Base-by-base conservation (phyloP, 64 coral and sea anemone genomes). In the Trachythela sp. region DNA sequence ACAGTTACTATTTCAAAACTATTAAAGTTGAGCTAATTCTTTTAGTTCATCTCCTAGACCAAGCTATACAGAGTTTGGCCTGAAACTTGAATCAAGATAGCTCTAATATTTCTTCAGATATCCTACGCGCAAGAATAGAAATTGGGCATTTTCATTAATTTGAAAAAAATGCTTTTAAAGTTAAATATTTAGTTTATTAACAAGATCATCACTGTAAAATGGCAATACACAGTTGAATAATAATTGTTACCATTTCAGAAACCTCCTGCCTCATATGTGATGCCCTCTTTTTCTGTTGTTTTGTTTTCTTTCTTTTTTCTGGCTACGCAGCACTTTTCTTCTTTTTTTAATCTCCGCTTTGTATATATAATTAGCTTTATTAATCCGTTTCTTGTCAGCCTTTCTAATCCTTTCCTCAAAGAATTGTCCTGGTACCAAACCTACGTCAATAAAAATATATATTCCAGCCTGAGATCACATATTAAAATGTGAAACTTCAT, bases 161-260 rank as follows among this genome's bases (percentile, higher is more conserved):
- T 70, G 64, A 22, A 70, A 70, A 70, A 70, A 70, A n/a, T 70
- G 64, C 64, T 9, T 70, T 70, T 70, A 70, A 70, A 70, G 64
- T 70, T 70, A 9, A n/a, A n/a, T n/a, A n/a, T n/a, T n/a, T n/a
- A n/a, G n/a, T n/a, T n/a, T n/a, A n/a, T n/a, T n/a, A n/a, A 70
- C 5, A 5, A 70, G 4, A 9, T 22, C 5, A 8, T 70, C 24
- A 49, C 15, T 49, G 7, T 9, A 49, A 49, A 9, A 15, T 15
- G 7, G 15, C 48, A 49, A 9, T 49, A 49, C 7, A 15, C 48
- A 9, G 15, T 15, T 49, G 48, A 9, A 9, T 15, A 6, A 49
- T 49, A 15, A 9, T 49, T 49, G 15, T 15, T n/a, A n/a, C 48
- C 48, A 49, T 15, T 49, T 49, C 48, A 49, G 48, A 49, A 49